Percentiles rank a stretch among this genome's conserved stretches.
phyloP scores from a whole-genome alignment of 2,113 vertebrate genomes.

The Meriones unguiculatus region DNA sequence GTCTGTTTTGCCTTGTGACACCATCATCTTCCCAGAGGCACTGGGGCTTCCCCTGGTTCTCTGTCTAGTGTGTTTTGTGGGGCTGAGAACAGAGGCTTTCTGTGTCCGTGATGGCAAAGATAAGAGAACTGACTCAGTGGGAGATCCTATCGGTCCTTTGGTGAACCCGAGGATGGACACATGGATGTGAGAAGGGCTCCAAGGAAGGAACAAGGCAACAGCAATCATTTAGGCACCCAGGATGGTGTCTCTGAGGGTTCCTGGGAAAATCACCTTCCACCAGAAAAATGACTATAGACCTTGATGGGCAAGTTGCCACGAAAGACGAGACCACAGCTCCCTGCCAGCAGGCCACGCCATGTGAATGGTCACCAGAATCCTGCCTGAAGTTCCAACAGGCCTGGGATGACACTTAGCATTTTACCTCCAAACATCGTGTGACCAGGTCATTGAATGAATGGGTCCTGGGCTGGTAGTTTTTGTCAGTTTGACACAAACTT shows the following conservation, averaged over 20 bases:
- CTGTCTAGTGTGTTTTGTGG: too few relatives aligned
- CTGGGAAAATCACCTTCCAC: too few relatives aligned
- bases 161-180: neutral
- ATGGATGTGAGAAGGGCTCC: neutral
- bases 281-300: neutral
- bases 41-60: too few relatives aligned
- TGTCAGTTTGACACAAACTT: neutral
- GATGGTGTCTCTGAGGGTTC: too few relatives aligned
- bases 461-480: neutral
- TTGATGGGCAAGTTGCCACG: neutral
- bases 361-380: too few relatives aligned
- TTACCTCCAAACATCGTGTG: neutral
- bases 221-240: neutral
- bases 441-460: rapidly evolving
- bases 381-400: neutral
- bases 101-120: neutral
- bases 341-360: too few relatives aligned
- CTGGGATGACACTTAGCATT: neutral
- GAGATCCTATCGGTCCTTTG: neutral
- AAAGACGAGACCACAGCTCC: neutral
- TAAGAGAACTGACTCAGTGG: neutral
- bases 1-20: too few relatives aligned
- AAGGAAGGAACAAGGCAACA: neutral
- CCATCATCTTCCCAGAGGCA: too few relatives aligned
- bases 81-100: neutral